A percentile compares a stretch with the other conserved stretches of the same genome.
These are phyloP conservation scores for Fistularia tabacaria DNA, from an alignment of 2,797 vertebrate genomes.

Conservation along the genomic window DNA sequence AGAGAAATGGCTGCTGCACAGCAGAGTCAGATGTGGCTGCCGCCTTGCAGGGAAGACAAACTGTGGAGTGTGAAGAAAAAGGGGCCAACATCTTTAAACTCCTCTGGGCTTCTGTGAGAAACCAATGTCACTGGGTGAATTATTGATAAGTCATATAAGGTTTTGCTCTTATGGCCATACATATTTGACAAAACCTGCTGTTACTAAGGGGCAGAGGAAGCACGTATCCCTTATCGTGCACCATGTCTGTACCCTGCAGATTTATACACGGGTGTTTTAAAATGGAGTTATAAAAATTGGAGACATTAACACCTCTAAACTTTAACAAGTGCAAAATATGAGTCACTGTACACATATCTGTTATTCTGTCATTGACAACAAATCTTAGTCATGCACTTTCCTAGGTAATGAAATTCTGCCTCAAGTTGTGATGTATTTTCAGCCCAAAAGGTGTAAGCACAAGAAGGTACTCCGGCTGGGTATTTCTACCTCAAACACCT, in stretches of 20 bases:
- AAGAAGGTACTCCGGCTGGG: too few species aligned
- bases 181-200: constrained; percentile 44
- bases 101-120: constrained; percentile 20
- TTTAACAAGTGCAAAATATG: too few species aligned
- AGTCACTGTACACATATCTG: too few species aligned
- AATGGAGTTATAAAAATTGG: not conserved
- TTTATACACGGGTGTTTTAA: constrained; percentile 1
- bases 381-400: too few species aligned
- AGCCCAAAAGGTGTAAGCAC: too few species aligned
- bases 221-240: constrained; percentile 24
- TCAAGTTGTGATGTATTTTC: too few species aligned
- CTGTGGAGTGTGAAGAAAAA: not conserved
- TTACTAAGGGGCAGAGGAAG: constrained; percentile 8
- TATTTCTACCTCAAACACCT: too few species aligned
- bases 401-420: too few species aligned
- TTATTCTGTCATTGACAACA: too few species aligned
- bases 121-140: constrained; percentile 41
- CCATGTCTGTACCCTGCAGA: constrained; percentile 11
- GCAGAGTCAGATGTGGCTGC: not conserved
- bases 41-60: not conserved
- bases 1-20: not conserved
- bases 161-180: constrained; percentile 37
- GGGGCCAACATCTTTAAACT: constrained; percentile 14
- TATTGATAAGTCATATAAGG: constrained; percentile 41
- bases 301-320: too few species aligned